A percentile compares a stretch with the other conserved stretches of the same genome.
Conservation (phyloP, 2,888 invertebrate species). For the Tipula unca region DNA sequence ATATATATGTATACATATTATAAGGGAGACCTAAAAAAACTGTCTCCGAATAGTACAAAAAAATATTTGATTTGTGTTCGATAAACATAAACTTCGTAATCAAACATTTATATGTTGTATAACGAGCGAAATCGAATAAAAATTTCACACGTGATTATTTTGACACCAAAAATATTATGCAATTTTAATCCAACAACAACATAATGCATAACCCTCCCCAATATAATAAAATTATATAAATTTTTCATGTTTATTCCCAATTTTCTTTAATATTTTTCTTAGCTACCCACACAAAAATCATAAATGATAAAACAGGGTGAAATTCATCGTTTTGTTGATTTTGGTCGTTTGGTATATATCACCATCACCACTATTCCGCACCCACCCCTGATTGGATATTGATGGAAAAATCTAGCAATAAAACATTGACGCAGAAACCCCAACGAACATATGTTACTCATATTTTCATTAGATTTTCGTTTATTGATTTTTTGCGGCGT, state of each 20-base stretch:
- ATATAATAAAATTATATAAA: background rate
- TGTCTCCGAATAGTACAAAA: background rate
- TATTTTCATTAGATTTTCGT: background rate
- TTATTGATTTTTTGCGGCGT: background rate
- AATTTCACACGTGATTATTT: background rate
- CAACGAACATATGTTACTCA: background rate
- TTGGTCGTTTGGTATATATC: background rate
- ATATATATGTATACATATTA: background rate
- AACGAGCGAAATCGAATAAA: background rate
- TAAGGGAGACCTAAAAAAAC: background rate
- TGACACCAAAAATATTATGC: slow-evolving; percentile 9
- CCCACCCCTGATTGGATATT: background rate
- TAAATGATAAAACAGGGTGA: background rate
- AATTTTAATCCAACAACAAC: background rate
- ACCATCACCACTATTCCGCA: background rate
- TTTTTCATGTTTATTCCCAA: background rate
- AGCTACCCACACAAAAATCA: background rate
- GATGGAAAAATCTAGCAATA: background rate
- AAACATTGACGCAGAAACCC: background rate
- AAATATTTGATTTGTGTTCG: background rate
- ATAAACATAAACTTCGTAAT: background rate
- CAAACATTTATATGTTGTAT: background rate
- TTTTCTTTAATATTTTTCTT: background rate
- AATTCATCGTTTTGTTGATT: background rate
- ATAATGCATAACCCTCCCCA: background rate